Conservation (phyloP, 2,797 vertebrate genomes). For the Lutjanus argentimaculatus region DNA sequence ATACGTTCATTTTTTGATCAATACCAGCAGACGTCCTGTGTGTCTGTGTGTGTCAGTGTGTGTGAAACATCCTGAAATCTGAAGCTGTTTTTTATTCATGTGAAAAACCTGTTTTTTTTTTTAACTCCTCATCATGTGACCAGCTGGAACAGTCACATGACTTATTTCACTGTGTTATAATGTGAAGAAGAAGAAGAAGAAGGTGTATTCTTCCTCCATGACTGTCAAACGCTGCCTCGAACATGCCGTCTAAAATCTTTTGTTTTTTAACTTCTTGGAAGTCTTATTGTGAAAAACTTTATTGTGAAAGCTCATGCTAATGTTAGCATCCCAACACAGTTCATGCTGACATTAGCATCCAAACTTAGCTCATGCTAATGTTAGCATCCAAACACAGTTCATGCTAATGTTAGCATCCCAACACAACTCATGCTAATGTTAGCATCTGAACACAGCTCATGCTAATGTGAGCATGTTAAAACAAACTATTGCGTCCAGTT, state of each 20-base stretch:
- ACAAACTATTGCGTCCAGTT: neutral
- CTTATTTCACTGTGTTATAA: neutral
- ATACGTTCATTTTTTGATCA: neutral
- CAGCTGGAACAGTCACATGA: neutral
- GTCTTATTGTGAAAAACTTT: conserved; percentile 7
- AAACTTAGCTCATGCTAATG: no score
- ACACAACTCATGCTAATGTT: neutral
- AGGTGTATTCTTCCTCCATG: neutral
- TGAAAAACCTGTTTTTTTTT: no score
- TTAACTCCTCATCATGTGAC: neutral
- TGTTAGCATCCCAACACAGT: no score
- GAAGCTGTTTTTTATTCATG: no score
- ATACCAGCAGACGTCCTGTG: no score
- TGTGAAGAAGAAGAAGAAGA: neutral
- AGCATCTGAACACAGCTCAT: neutral
- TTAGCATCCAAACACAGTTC: no score
- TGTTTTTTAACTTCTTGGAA: neutral
- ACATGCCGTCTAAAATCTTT: neutral
- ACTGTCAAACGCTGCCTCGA: neutral
- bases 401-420: no score
- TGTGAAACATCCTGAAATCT: no score
- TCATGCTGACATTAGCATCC: no score
- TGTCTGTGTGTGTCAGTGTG: no score
- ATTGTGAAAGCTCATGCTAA: no score
- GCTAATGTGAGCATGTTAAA: no score